A percentile compares a stretch with the other conserved stretches of the same genome.
Conservation (phyloP, 1,140 invertebrate species). For the Mya arenaria region DNA sequence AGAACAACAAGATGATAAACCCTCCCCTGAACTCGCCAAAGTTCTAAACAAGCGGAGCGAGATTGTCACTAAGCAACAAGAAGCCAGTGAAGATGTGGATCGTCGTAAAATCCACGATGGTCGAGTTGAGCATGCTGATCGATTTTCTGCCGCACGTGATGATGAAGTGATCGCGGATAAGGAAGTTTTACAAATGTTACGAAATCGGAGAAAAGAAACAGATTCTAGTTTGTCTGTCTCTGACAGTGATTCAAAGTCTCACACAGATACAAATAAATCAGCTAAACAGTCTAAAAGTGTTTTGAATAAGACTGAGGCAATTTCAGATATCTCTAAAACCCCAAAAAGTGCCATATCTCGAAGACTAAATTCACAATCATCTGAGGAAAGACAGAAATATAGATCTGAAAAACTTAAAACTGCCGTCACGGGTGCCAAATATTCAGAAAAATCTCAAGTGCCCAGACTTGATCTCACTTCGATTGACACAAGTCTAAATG, state of each 20-base stretch:
- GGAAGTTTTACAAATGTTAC: conserved; percentile 59
- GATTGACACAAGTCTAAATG: conserved; percentile 60
- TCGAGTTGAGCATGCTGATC: conserved; percentile 58
- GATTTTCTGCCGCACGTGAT: conserved; percentile 40
- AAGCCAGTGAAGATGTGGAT: conserved; percentile 55
- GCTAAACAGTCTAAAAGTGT: neutral
- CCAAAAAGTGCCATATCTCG: too few relatives aligned
- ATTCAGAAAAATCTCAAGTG: conserved; percentile 16
- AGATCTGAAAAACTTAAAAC: too few relatives aligned
- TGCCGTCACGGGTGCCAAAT: too few relatives aligned
- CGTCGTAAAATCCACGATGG: conserved; percentile 58
- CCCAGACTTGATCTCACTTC: conserved; percentile 46
- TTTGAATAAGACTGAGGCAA: neutral
- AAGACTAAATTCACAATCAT: too few relatives aligned
- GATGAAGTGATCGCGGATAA: conserved; percentile 62
- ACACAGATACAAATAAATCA: neutral
- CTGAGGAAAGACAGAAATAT: too few relatives aligned
- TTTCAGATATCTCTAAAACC: too few relatives aligned
- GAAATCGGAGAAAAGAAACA: conserved; percentile 58
- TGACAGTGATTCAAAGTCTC: conserved; percentile 36
- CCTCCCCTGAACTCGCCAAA: conserved; percentile 60
- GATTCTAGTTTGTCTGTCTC: conserved; percentile 38
- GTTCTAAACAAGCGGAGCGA: conserved; percentile 60
- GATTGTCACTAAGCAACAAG: conserved; percentile 62
- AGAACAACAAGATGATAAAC: conserved; percentile 57